These are phyloP conservation scores for Zingel zingel DNA, from an alignment of 2,113 vertebrate genomes.

Conservation along the genomic window DNA sequence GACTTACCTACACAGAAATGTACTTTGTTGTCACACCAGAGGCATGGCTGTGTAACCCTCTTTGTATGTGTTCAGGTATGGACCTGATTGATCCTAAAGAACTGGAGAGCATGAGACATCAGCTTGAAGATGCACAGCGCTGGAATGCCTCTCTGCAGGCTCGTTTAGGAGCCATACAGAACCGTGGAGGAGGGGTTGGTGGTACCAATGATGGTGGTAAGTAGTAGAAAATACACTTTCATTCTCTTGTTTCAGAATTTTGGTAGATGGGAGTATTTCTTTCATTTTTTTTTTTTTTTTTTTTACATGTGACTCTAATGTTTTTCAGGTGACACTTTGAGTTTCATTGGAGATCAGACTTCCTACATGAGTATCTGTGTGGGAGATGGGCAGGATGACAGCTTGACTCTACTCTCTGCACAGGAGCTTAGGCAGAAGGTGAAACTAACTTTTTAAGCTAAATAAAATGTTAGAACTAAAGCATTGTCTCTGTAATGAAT, in stretches of 20 bases:
- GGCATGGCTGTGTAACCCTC: background rate
- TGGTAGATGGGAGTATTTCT: background rate
- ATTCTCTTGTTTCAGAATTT: background rate
- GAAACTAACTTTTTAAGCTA: slow-evolving; percentile 14
- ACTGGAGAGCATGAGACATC: slow-evolving; percentile 81
- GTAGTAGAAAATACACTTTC: background rate
- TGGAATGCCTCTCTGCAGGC: slow-evolving; percentile 87
- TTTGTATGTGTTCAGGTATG: slow-evolving; percentile 54
- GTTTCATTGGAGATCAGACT: slow-evolving; percentile 93
- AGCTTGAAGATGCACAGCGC: slow-evolving; percentile 86
- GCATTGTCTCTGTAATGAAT: background rate
- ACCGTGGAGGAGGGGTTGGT: slow-evolving; percentile 84
- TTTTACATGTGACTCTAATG: background rate
- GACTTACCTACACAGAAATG: background rate
- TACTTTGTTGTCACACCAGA: background rate
- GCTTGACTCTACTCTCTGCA: slow-evolving; percentile 86
- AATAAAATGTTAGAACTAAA: background rate
- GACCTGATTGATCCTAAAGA: slow-evolving; percentile 78
- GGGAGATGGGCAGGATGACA: slow-evolving; percentile 85
- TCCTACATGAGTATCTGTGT: slow-evolving; percentile 97
- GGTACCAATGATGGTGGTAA: slow-evolving; percentile 80
- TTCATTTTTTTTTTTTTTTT: background rate
- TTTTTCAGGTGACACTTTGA: slow-evolving; percentile 88
- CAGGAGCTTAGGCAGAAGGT: slow-evolving; percentile 92
- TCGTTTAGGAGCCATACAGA: slow-evolving; percentile 85